Conservation (phyloP, 2,113 vertebrate species). For the Leucopsar rothschildi region DNA sequence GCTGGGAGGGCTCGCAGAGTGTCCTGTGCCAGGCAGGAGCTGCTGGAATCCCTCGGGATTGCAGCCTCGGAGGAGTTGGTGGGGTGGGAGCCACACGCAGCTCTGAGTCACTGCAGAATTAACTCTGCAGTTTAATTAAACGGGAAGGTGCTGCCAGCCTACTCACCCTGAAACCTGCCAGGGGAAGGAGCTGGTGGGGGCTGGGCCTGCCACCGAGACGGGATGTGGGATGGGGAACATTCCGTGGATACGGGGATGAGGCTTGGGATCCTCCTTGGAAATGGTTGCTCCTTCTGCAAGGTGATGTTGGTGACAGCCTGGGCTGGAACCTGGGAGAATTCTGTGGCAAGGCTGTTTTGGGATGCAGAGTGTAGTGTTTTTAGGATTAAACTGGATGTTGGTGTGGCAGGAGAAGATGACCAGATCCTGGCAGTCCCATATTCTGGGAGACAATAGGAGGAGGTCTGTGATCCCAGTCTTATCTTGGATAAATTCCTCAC, state of each 20-base stretch:
- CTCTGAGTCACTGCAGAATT: not conserved
- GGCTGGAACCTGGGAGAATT: not conserved
- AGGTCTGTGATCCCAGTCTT: not conserved
- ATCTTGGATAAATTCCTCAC: not conserved
- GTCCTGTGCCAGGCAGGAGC: not conserved
- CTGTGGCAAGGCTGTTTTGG: not conserved
- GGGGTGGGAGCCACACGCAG: not conserved
- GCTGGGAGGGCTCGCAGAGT: rapidly evolving
- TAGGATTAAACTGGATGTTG: not conserved
- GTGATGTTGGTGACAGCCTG: rapidly evolving
- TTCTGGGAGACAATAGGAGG: not conserved
- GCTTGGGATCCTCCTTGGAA: not conserved
- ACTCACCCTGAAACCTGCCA: not conserved
- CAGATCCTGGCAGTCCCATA: rapidly evolving
- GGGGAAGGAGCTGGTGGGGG: not conserved
- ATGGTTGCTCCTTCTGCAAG: rapidly evolving
- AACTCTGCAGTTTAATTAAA: not conserved
- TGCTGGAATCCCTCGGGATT: not conserved
- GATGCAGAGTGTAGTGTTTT: rapidly evolving
- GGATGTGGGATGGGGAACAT: not conserved
- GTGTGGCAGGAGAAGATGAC: not conserved
- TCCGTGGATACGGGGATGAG: rapidly evolving
- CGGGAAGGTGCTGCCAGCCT: not conserved
- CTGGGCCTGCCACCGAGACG: not conserved
- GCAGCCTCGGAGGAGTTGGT: not conserved